These are phyloP conservation scores for Ladona fulva DNA, from an alignment of 1,140 invertebrate species.

Conservation along the genomic window DNA sequence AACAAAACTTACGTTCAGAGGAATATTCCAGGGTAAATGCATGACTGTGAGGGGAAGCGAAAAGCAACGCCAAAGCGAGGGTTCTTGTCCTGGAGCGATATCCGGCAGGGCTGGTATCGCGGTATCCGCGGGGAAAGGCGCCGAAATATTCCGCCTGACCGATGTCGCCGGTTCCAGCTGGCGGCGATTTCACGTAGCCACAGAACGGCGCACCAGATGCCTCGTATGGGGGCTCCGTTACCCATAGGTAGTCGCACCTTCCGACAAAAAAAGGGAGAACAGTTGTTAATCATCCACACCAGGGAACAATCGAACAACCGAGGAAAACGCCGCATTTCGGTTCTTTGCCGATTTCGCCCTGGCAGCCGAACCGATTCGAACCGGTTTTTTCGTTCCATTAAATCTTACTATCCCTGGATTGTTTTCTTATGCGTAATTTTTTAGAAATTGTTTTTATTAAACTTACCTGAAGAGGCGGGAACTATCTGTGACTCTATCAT, in stretches of 20 bases:
- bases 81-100: constrained; percentile 54
- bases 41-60: constrained; percentile 48
- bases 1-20: constrained; percentile 56
- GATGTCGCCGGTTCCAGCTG: not conserved
- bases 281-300: no score
- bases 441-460: no score
- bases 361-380: no score
- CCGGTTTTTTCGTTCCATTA: no score
- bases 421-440: no score
- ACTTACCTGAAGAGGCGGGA: no score
- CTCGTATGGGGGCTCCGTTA: constrained; percentile 58
- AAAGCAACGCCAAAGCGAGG: constrained; percentile 51
- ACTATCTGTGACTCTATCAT: no score
- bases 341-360: no score
- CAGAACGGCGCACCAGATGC: constrained; percentile 52
- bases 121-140: constrained; percentile 27
- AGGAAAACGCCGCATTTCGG: no score
- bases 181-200: constrained; percentile 36
- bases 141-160: not conserved
- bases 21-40: constrained; percentile 56
- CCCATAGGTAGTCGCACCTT: constrained; percentile 57
- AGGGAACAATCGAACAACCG: no score
- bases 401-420: no score
- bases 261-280: constrained; percentile 20
- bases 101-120: constrained; percentile 30